Conservation (phyloP, 2,888 invertebrate genomes). For the Amiota mariae region DNA sequence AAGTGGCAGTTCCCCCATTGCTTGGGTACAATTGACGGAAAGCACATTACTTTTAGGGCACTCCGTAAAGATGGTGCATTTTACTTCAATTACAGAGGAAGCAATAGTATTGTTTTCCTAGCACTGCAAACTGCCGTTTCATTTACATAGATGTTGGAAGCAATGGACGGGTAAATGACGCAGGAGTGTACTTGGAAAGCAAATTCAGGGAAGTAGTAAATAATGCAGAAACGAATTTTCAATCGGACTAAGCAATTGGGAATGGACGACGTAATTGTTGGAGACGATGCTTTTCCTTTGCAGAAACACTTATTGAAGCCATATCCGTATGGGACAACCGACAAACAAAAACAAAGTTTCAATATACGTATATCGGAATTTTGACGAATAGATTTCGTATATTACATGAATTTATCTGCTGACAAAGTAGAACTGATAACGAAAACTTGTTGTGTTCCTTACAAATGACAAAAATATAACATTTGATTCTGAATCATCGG, state of each 20-base stretch:
- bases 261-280: neutral
- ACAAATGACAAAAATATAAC: neutral
- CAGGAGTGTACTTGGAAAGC: neutral
- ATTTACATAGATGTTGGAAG: too few species aligned
- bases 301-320: neutral
- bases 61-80: neutral
- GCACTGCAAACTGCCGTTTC: neutral
- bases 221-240: neutral
- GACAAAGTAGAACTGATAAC: neutral
- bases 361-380: neutral
- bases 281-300: neutral
- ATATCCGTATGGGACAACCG: neutral
- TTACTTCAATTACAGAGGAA: neutral
- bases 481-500: neutral
- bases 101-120: neutral
- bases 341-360: neutral
- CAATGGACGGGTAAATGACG: too few species aligned
- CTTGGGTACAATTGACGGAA: too few species aligned
- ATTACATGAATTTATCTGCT: too few species aligned
- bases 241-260: too few species aligned
- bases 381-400: neutral
- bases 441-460: neutral
- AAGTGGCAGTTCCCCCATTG: too few species aligned
- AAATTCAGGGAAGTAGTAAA: neutral
- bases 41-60: neutral